These are phyloP conservation scores for Caranx melampygus DNA, from an alignment of 2,113 vertebrate species.

Conservation along the genomic window DNA sequence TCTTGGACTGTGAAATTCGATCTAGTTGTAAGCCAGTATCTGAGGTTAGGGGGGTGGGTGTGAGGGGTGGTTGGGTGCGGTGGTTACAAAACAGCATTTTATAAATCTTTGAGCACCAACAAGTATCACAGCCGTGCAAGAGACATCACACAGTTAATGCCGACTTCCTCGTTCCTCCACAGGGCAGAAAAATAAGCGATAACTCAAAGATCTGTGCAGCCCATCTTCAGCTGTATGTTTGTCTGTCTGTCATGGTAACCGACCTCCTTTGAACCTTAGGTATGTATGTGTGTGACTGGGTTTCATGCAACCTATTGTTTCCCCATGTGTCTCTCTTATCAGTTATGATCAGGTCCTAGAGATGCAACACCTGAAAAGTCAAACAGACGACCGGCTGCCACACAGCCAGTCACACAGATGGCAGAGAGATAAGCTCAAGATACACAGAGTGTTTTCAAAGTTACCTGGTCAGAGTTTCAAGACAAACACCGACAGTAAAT, in stretches of 20 bases:
- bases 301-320: slow-evolving; percentile 6
- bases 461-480: neutral
- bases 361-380: fast-evolving
- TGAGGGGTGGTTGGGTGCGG: too few species aligned
- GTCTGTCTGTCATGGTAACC: neutral
- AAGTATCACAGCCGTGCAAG: neutral
- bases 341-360: neutral
- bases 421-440: neutral
- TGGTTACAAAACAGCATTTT: slow-evolving; percentile 17
- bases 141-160: neutral
- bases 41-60: too few species aligned
- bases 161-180: neutral
- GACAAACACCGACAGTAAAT: too few species aligned
- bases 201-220: neutral
- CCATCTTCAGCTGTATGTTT: too few species aligned
- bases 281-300: neutral
- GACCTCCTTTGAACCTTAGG: too few species aligned
- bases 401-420: neutral
- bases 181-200: neutral
- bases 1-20: neutral
- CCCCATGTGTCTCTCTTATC: neutral
- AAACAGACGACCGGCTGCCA: slow-evolving; percentile 14
- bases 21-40: slow-evolving; percentile 11
- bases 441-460: neutral
- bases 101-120: slow-evolving; percentile 1